Conservation (phyloP, 1,140 invertebrate genomes). For the Micrasema longulum region DNA sequence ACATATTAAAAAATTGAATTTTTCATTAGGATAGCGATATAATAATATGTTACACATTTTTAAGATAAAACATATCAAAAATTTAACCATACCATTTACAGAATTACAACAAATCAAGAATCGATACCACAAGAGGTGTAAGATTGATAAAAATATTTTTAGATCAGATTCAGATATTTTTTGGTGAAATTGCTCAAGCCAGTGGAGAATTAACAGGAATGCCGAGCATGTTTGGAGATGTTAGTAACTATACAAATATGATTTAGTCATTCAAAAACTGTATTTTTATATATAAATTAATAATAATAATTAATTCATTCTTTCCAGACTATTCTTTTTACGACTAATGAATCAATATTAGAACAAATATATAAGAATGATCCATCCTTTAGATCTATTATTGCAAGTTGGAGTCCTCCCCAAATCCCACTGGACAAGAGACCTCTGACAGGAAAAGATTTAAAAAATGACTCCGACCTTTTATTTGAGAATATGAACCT, state of each 20-base stretch:
- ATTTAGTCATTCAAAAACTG: no score
- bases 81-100: no score
- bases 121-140: slow-evolving; percentile 82
- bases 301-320: no score
- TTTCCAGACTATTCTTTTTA: slow-evolving; percentile 85
- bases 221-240: slow-evolving; percentile 82
- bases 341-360: slow-evolving; percentile 79
- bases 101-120: slow-evolving; percentile 90
- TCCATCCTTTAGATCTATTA: slow-evolving; percentile 71
- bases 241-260: no score
- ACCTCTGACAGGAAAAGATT: slow-evolving; percentile 69
- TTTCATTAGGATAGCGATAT: no score
- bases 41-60: no score
- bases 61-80: not conserved
- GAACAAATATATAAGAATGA: slow-evolving; percentile 81
- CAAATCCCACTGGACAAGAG: slow-evolving; percentile 63
- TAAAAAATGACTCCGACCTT: slow-evolving; percentile 56
- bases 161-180: slow-evolving; percentile 77
- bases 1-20: not conserved
- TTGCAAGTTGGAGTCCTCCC: slow-evolving; percentile 58
- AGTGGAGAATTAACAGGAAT: slow-evolving; percentile 78
- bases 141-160: slow-evolving; percentile 78
- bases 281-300: no score
- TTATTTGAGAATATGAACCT: slow-evolving; percentile 52
- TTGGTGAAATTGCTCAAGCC: slow-evolving; percentile 83